Evolutionary conservation across 1,140 invertebrate species (phyloP), one percentile per base, ranked within the genome.

Genomic region (Aethina tumida): DNA sequence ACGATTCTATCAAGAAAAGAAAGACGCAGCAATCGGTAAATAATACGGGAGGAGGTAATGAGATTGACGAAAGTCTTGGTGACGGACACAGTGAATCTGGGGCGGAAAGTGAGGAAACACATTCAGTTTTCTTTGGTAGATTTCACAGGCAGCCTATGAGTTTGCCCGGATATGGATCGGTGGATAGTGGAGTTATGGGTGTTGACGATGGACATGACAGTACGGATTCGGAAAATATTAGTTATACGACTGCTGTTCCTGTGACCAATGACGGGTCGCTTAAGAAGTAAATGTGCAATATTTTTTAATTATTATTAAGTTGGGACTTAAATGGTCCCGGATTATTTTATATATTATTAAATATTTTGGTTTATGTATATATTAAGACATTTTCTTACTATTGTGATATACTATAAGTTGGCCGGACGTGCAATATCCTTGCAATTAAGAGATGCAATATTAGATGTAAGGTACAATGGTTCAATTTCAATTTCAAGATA

Each of bases 1-100:
- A 71, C 24, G 69, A 72, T 50, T 69, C 65, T 2, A 62, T 25
- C 13, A 19, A 36, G 18, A 21, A 21, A 6, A 29, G 20, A 4
- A 2, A 12, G 2, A 20, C 24, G 15, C 14, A 17, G 5, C 36
- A 21, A 9, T 14, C 16, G 2, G 9, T 13, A 10, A 18, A 26
- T 3, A n/a, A 27, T 5, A 15, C 18, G 14, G 69, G 69, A 34
- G 74, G 67, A 43, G 75, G 76, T 45, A 79, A 73, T 32, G 77
- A 79, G 32, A 81, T 81, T 40, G 77, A 78, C n/a, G 80, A 79
- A 47, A 80, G 77, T 15, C 62, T 71, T 13, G 71, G 75, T 18
- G 80, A 84, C 50, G 81, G 79, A 7, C 74, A 78, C 35, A 85
- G 83, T 63, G 84, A 88, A 63, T 86, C 83, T 25, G 84, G 83